These are phyloP conservation scores for Megaptera novaeangliae DNA, from an alignment of 2,113 vertebrate genomes.

Conservation along the genomic window DNA sequence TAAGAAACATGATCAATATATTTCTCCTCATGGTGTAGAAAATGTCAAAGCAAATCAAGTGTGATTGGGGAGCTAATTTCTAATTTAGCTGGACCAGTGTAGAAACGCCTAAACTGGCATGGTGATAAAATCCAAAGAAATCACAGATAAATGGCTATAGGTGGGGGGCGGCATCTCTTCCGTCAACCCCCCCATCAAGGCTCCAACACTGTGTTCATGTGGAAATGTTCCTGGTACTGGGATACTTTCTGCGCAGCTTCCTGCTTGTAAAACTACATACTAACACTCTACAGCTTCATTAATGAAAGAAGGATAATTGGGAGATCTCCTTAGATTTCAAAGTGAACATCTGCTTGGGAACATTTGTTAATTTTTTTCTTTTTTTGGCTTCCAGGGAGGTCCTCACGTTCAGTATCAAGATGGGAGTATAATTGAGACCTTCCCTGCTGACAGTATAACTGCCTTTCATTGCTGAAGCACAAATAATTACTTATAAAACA, in stretches of 20 bases:
- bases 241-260: not conserved
- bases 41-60: not conserved
- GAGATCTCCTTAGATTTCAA: conserved; percentile 40
- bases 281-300: not conserved
- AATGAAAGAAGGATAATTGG: conserved; percentile 27
- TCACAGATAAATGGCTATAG: not conserved
- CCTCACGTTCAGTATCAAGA: conserved; percentile 38
- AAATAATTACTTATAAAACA: conserved; percentile 57
- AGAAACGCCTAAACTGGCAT: not conserved
- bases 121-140: not conserved
- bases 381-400: conserved; percentile 29
- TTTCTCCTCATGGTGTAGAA: not conserved
- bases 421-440: conserved; percentile 35
- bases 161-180: not conserved
- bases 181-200: not conserved
- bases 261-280: not conserved
- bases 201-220: not conserved
- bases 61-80: not conserved
- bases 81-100: not conserved
- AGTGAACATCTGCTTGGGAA: conserved; percentile 58
- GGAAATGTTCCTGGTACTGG: not conserved
- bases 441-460: conserved; percentile 43
- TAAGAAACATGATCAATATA: not conserved
- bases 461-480: conserved; percentile 49
- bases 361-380: not conserved